Evolutionary conservation across 2,888 invertebrate genomes (phyloP), one percentile per base, ranked within the genome.

Genomic region (Mesochorus sp.): DNA sequence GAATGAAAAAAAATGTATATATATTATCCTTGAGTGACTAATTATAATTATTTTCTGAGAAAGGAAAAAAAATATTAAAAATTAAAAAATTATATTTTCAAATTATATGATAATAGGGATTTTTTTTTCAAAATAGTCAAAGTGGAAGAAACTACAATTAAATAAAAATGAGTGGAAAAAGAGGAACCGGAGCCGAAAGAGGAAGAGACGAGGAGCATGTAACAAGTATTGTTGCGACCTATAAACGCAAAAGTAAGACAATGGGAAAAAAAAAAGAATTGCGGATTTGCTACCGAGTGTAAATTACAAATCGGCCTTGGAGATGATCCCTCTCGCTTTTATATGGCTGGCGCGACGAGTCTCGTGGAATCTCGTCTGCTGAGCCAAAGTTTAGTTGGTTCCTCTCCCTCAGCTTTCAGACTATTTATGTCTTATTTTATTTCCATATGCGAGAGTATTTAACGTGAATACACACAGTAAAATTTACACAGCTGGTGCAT

Each of bases 221-320:
- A 3, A 3, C 8, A 6, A 3, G 12, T 39, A 53, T 19, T 21
- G 12, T 57, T 37, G 39, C 42, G 34, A 57, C 39, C 51, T 47
- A 44, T 57, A 59, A 55, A 53, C 26, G 62, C 57, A 68, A 76
- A 68, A 64, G 75, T 73, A 44, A 76, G 78, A 75, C 80, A 77
- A 75, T 74, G 57, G 47, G 8, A 49, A 76, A 19, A 39, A 64
- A 64, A n/a, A 49, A 76, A 19, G 42, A 64, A 64, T 66, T 70
- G 70, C 78, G 51, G 51, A 57, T 74, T 74, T 80, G 72, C 72
- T 73, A 72, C 62, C 66, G 71, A 77, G 77, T 79, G 62, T 80
- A 53, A 61, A 79, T 82, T 82, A 80, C 80, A 77, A 73, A 76
- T 76, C 75, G 73, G 59, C 82, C 79, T 79, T 80, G 80, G 72